Evolutionary conservation across 2,888 invertebrate genomes (phyloP), one percentile per base, ranked within the genome.

Genomic region (Ceratothoa steindachneri): DNA sequence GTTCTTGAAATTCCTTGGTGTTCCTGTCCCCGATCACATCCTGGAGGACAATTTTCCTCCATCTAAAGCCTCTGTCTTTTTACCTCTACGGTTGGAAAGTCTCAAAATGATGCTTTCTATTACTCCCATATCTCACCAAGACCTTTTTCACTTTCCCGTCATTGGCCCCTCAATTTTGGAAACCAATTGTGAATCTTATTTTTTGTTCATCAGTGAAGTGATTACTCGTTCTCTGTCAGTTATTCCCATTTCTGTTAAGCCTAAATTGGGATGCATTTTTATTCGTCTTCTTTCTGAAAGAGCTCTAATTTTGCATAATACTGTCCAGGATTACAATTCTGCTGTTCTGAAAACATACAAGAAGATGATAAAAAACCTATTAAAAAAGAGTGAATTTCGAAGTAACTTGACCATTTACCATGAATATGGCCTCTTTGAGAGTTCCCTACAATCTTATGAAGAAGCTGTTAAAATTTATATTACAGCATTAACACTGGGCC

Each of bases 1-100:
- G 15, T 83, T 82, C 77, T 74, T 83, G 1, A 71, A 80, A 9
- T 82, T 82, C 73, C 74, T 83, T 30, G 82, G 81, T 19, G 77
- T 80, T 27, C 31, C 71, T 12, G 67, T 75, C 5, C 75, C 77
- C 30, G 30, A 67, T 41, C 29, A 51, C 9, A 30, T 55, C 55
- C 52, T 68, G 55, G 29, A 53, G 9, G 60, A 51, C 12, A 22
- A 41, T 41, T 31, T 68, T 19, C 41, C 22, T 60, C n/a, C 77
- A 72, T 67, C 67, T 22, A 65, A 65, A 2, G 72, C 68, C 52
- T 30, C 51, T 29, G 12, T 31, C 22, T 84, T 81, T 84, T 85
- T 81, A 82, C 82, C 72, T 81, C 82, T 29, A 66, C 77, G 55
- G 76, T 73, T 28, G 27, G 74, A 15, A 70, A 64, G 66, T n/a